phyloP scores from a whole-genome alignment of 1,140 invertebrate species.

The Vanessa atalanta region DNA sequence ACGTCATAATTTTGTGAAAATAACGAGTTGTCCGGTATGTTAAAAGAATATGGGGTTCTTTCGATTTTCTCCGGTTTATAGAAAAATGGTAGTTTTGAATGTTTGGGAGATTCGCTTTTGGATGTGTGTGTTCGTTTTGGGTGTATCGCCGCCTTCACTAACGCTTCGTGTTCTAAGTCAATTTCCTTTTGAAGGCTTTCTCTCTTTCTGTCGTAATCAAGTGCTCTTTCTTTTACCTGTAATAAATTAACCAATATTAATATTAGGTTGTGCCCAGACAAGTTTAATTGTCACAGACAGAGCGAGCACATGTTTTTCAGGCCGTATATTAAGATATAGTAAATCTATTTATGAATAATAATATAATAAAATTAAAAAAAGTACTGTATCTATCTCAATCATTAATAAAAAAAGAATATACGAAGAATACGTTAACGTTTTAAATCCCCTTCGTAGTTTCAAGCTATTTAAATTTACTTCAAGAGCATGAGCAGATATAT shows the following conservation, averaged over 20 bases:
- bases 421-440: too few species aligned
- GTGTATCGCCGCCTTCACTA: constrained; percentile 35
- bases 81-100: constrained; percentile 49
- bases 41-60: constrained; percentile 58
- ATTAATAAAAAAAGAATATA: too few species aligned
- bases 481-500: too few species aligned
- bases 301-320: too few species aligned
- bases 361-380: too few species aligned
- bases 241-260: constrained; percentile 43
- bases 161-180: constrained; percentile 64
- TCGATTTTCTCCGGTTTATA: constrained; percentile 25
- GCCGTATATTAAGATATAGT: too few species aligned
- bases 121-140: constrained; percentile 42
- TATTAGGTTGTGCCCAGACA: neutral
- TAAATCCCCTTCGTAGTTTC: too few species aligned
- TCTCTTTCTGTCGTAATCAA: constrained; percentile 75
- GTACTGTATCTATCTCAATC: too few species aligned
- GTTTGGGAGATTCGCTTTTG: constrained; percentile 48
- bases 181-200: constrained; percentile 76
- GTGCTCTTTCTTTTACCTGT: constrained; percentile 77
- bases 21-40: constrained; percentile 65
- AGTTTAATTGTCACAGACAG: too few species aligned
- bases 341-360: too few species aligned
- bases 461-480: too few species aligned
- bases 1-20: constrained; percentile 70